Percentiles rank a stretch among this genome's conserved stretches.
Evolutionary conservation across 2,888 invertebrate genomes (phyloP).

Genomic region (Apodemia mormo): DNA sequence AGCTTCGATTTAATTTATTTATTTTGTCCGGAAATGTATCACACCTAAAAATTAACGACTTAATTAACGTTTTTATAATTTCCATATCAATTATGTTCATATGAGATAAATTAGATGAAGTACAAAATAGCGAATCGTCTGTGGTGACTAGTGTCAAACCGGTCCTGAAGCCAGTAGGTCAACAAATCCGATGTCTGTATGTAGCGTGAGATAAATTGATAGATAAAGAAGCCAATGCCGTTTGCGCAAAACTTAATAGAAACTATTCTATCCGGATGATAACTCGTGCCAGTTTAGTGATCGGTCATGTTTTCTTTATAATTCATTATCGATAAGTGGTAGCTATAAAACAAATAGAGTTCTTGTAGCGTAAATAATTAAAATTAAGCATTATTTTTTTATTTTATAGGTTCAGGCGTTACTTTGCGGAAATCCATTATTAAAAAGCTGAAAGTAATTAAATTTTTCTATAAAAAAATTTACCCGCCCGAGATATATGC

Average conservation of each 20-base stretch:
- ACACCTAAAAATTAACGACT: not conserved
- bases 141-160: slow-evolving; percentile 56
- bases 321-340: slow-evolving; percentile 49
- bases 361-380: not conserved
- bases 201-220: slow-evolving; percentile 72
- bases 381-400: not conserved
- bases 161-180: slow-evolving; percentile 59
- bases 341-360: slow-evolving; percentile 34
- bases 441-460: too few relatives aligned
- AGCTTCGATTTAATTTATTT: too few relatives aligned
- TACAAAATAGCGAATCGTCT: slow-evolving; percentile 45
- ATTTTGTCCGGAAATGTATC: too few relatives aligned
- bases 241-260: slow-evolving; percentile 69
- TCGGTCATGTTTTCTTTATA: slow-evolving; percentile 50
- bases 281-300: slow-evolving; percentile 56
- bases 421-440: too few relatives aligned
- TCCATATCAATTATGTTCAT: not conserved
- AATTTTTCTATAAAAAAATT: too few relatives aligned
- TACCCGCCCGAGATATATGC: too few relatives aligned
- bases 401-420: too few relatives aligned
- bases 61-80: slow-evolving; percentile 1
- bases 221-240: slow-evolving; percentile 66
- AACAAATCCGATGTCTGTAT: slow-evolving; percentile 61
- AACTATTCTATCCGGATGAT: slow-evolving; percentile 60
- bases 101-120: slow-evolving; percentile 7